Base-by-base conservation (phyloP, 1,140 invertebrate genomes). In the Drosophila tristis region DNA sequence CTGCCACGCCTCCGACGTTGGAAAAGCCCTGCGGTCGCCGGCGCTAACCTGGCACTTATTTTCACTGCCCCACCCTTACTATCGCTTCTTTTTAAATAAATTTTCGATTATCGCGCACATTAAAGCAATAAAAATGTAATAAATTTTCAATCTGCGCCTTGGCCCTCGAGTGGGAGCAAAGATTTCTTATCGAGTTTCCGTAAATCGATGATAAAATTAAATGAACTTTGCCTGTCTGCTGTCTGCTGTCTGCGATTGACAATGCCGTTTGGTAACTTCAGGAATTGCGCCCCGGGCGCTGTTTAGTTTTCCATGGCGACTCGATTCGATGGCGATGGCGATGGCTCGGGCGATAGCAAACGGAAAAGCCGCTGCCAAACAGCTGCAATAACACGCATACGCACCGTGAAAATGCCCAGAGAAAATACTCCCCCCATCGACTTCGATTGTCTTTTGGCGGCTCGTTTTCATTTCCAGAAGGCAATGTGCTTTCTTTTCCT, bases 71-170 rank as follows among this genome's bases (percentile, higher is more conserved):
- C 15, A 20, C 25, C 11, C 26, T 5, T 4, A 11, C 25, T 11
- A 39, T 5, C 4, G 11, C 57, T 47, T 23, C 26, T 75, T 75
- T 71, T 82, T 90, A 90, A 90, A 90, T 90, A 87, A 90, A 90
- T 84, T 90, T 90, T 90, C 87, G 87, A 90, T 90, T 90, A 90
- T 90, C 87, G 82, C 76, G 65, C 57, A 75, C 87, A 86, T 90
- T 84, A 78, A 67, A 81, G 87, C 81, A 90, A 90, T 90, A 90
- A 90, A 90, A 90, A 86, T 84, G 73, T 79, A 90, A 86, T 90
- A 90, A 86, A 90, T 90, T 90, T 90, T 90, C 87, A 86, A 90
- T 90, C 85, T 85, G 65, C 78, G 71, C 42, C 63, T 67, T 81
- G 50, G 68, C 63, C 45, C 47, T 49, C 44, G 54, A 53, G 53